Evolutionary conservation across 2,113 vertebrate genomes (phyloP), one percentile per base, ranked within the genome.

Genomic region (Galemys pyrenaicus): DNA sequence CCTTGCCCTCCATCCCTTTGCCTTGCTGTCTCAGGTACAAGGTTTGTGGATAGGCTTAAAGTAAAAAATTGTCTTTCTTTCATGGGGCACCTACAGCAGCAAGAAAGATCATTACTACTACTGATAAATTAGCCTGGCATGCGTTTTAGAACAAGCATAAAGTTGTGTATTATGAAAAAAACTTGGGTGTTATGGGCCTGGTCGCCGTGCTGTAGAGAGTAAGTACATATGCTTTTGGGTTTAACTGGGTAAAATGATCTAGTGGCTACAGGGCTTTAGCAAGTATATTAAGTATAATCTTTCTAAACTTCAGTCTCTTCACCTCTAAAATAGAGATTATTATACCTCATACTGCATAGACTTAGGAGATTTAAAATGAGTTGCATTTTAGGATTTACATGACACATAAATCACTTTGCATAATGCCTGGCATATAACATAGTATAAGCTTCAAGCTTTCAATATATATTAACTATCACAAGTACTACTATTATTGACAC

Each of bases 321-420:
- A 64, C 7, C 37, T 94, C 37, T 51, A 82, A 73, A 89, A 87
- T 56, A n/a, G 51, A 41, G 71, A 83, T 87, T 64, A 65, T 81
- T 84, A 39, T 58, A 68, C 11, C 9, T 91, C 20, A 65, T 58
- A 62, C 17, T 12, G 70, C 39, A 44, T 35, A 88, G 28, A 87
- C 13, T 71, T 87, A 26, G 46, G 35, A 88, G 2, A 22, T 28
- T 94, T 91, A n/a, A 78, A 78, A 17, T 78, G n/a, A 17, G 54
- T 60, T 86, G 54, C 4, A 17, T 51, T 51, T 51, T 51, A 17
- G 49, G 49, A 51, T 3, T 51, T 51, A 78, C 1, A 32, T 78
- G 49, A 70, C 30, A 67, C 37, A 65, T 46, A 86, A 96, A 81
- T 24, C 26, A 87, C 58, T 93, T 95, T 89, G 24, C 15, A 83